These are phyloP conservation scores for Leptinotarsa haldemani DNA, from an alignment of 2,888 invertebrate species.

Conservation along the genomic window DNA sequence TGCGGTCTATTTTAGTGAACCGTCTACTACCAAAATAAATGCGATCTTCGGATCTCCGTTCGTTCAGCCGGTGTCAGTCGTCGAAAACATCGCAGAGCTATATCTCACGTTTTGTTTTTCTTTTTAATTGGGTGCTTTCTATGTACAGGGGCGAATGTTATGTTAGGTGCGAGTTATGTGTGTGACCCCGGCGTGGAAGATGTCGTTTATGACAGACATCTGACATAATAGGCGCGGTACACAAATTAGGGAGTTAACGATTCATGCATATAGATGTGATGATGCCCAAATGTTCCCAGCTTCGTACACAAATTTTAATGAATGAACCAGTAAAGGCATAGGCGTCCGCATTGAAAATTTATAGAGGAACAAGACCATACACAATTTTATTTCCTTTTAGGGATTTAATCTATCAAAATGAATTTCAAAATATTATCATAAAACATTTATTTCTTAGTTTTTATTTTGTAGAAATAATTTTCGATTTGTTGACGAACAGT, in stretches of 20 bases:
- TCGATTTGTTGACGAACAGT: too few relatives aligned
- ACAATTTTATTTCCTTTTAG: too few relatives aligned
- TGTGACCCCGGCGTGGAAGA: slow-evolving; percentile 44
- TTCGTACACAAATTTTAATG: slow-evolving; percentile 14
- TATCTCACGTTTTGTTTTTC: slow-evolving; percentile 41
- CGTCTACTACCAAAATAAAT: slow-evolving; percentile 12
- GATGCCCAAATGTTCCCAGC: slow-evolving; percentile 32
- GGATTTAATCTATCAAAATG: too few relatives aligned
- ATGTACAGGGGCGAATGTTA: slow-evolving; percentile 40
- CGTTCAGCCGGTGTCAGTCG: slow-evolving; percentile 14
- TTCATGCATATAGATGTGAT: slow-evolving; percentile 31
- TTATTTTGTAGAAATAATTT: too few relatives aligned
- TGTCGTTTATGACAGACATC: slow-evolving; percentile 46
- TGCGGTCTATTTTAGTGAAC: slow-evolving; percentile 17
- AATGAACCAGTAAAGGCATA: slow-evolving; percentile 5
- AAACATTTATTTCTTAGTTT: too few relatives aligned
- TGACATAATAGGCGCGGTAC: slow-evolving; percentile 42
- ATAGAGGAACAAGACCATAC: neutral
- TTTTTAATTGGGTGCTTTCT: slow-evolving; percentile 41
- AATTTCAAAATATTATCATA: too few relatives aligned
- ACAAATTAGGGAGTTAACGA: slow-evolving; percentile 42
- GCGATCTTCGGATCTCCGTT: neutral
- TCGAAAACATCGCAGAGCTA: slow-evolving; percentile 21
- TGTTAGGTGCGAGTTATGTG: slow-evolving; percentile 47
- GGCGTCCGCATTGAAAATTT: neutral